A percentile compares a stretch with the other conserved stretches of the same genome.
These are phyloP conservation scores for Diachasma alloeum DNA, from an alignment of 1,140 invertebrate genomes.

Conservation along the genomic window DNA sequence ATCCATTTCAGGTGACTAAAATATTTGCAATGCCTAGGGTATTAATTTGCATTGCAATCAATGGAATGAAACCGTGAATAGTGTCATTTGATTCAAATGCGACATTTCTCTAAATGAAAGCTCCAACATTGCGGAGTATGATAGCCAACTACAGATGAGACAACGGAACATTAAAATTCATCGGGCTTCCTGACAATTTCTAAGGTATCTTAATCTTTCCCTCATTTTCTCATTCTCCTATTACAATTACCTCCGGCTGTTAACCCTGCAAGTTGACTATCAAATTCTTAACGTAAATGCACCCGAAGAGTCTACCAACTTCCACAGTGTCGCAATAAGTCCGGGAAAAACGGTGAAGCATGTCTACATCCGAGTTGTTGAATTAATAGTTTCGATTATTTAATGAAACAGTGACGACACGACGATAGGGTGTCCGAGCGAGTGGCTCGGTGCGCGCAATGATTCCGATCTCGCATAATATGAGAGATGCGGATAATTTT, in stretches of 20 bases:
- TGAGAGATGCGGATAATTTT: constrained; percentile 46
- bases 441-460: constrained; percentile 63
- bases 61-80: too few relatives aligned
- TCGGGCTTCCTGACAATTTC: not conserved
- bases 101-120: too few relatives aligned
- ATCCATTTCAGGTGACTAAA: too few relatives aligned
- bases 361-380: not conserved
- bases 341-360: not conserved
- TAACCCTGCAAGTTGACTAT: not conserved
- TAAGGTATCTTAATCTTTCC: constrained; percentile 6
- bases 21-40: too few relatives aligned
- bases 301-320: not conserved
- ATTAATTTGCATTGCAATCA: too few relatives aligned
- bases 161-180: not conserved
- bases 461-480: constrained; percentile 15
- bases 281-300: not conserved
- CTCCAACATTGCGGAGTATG: too few relatives aligned
- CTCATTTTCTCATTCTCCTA: not conserved
- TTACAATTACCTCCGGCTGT: not conserved
- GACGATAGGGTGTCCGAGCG: constrained; percentile 27
- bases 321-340: not conserved
- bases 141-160: not conserved
- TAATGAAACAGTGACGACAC: not conserved
- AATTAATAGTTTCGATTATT: not conserved
- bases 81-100: too few relatives aligned